phyloP scores from a whole-genome alignment of 2,113 vertebrate species.

The Heterotis niloticus region DNA sequence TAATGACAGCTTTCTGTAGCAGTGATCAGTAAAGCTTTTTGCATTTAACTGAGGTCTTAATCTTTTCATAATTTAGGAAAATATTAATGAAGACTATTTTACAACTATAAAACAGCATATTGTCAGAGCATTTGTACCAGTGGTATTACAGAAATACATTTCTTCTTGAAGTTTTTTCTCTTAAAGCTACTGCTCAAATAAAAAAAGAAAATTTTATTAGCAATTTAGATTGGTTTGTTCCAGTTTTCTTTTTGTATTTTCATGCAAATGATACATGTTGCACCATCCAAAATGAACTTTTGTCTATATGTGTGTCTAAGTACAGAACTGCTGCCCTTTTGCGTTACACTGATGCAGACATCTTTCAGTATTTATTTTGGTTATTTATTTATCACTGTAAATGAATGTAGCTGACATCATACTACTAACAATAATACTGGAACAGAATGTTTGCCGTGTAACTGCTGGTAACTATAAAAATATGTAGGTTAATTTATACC shows the following conservation, averaged over 20 bases:
- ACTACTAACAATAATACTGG: conserved; percentile 46
- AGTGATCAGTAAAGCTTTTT: no score
- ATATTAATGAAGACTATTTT: no score
- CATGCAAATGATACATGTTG: background rate
- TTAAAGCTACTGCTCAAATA: no score
- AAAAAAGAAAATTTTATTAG: no score
- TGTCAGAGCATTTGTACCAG: no score
- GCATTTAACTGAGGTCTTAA: no score
- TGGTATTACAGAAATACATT: no score
- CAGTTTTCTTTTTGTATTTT: background rate
- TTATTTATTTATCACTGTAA: conserved; percentile 40
- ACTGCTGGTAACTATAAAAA: conserved; percentile 58
- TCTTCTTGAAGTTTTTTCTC: no score
- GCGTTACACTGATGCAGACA: background rate
- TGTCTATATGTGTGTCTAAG: background rate
- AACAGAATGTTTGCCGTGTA: conserved; percentile 39
- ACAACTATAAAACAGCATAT: no score
- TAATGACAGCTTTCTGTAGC: no score
- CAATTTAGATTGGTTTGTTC: no score
- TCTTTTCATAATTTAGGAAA: no score
- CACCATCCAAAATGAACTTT: background rate
- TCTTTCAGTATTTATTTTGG: conserved; percentile 11
- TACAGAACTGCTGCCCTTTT: background rate
- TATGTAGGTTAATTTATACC: conserved; percentile 52
- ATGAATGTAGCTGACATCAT: conserved; percentile 32